Evolutionary conservation across 2,888 invertebrate species (phyloP), one percentile per base, ranked within the genome.

Genomic region (Cistogaster globosa): DNA sequence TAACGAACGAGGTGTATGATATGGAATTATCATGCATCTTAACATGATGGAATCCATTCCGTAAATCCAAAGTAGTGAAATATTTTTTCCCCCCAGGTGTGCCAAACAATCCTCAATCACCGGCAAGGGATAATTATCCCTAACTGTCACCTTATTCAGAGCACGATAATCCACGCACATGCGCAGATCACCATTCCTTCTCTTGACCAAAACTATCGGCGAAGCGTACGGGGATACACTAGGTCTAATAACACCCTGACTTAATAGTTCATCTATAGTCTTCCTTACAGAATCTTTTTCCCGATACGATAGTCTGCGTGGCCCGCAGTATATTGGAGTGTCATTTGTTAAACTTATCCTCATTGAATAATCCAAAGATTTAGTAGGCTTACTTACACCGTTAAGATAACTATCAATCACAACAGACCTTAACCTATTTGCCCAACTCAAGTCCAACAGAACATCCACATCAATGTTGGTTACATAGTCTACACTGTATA

Each of bases 151-250:
- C 12, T 22, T 58, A 45, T 71, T 71, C 51, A 74, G 18, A 14
- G 53, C 36, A 6, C 74, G 26, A 48, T 36, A 84, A n/a, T 84
- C 84, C 22, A 84, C 53, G 11, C 80, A 84, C 75, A 80, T 67
- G 9, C 77, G 42, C 2, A 74, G 9, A 9, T 81, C 77, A 51
- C 84, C 84, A 53, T 48, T 82, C 18, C 20, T 74, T 20, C n/a
- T 71, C 26, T 22, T 22, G 1, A 45, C 58, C 7, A 69, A 57
- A 6, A 71, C 67, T 16, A 53, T 32, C 5, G 67, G 26, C 14
- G 67, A 67, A 11, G 67, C 67, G n/a, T 67, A 67, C 7, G 67
- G 53, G 18, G 67, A 67, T 16, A 11, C 20, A 51, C 67, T 67
- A n/a, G 32, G 53, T 32, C 58, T 14, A 16, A 69, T 69, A 16